phyloP scores from a whole-genome alignment of 2,113 vertebrate genomes.

The Otolemur garnettii region DNA sequence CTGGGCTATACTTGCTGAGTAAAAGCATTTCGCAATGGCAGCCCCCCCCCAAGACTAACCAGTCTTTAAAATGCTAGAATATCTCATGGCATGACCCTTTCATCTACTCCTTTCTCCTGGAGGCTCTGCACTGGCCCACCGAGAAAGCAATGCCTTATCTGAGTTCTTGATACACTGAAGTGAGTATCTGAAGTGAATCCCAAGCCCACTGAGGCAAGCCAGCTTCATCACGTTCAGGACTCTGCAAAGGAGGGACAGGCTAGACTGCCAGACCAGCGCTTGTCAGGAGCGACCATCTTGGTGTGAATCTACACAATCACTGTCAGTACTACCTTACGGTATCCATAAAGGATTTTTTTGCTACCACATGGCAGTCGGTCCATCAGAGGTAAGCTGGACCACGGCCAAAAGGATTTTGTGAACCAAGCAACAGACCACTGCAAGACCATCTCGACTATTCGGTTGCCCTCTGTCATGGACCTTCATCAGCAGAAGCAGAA shows the following conservation, averaged over 20 bases:
- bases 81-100: background rate
- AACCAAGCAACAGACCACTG: background rate
- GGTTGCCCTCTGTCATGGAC: background rate
- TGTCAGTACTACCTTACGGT: background rate
- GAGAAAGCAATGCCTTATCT: background rate
- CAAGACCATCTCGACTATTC: background rate
- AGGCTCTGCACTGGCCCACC: background rate
- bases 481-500: conserved; percentile 3
- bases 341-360: background rate
- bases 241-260: background rate
- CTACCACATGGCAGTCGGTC: background rate
- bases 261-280: background rate
- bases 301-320: background rate
- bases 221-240: background rate
- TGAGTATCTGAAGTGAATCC: background rate
- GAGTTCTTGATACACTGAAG: background rate
- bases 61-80: conserved; percentile 7
- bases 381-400: background rate
- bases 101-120: background rate
- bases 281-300: background rate
- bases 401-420: background rate
- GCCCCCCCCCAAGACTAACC: background rate
- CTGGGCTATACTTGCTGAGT: background rate
- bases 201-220: background rate
- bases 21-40: background rate